Conservation (phyloP, 2,113 vertebrate genomes). For the Pontoporia blainvillei region DNA sequence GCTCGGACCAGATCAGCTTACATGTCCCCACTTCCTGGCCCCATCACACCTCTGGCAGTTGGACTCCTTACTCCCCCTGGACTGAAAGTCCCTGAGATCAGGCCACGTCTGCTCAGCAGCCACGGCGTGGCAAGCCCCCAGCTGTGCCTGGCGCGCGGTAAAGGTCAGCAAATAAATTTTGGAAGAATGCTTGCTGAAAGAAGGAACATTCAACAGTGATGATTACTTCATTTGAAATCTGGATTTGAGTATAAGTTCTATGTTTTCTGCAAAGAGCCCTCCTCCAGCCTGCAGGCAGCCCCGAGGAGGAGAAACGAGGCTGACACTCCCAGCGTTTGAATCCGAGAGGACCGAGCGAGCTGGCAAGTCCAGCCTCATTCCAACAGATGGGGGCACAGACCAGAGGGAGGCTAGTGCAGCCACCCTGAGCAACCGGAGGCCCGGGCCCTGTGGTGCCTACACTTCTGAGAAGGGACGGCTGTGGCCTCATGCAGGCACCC, state of each 20-base stretch:
- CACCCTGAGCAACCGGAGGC: rapidly evolving
- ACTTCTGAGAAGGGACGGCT: background rate
- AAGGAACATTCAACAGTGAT: background rate
- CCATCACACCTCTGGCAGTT: background rate
- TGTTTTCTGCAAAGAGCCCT: background rate
- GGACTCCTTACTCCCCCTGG: background rate
- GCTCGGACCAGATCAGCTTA: background rate
- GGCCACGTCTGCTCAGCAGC: background rate
- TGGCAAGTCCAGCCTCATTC: rapidly evolving
- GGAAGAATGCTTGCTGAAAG: rapidly evolving
- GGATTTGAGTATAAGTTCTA: background rate
- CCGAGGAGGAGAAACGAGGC: rapidly evolving
- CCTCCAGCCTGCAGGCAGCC: background rate
- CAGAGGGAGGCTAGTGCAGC: no score
- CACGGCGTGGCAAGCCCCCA: background rate
- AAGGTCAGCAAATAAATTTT: background rate
- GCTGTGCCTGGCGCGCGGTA: background rate
- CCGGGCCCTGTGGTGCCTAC: rapidly evolving
- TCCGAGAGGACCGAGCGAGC: rapidly evolving
- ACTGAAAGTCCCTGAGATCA: background rate
- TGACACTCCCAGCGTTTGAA: rapidly evolving
- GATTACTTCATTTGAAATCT: background rate
- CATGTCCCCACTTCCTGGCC: rapidly evolving
- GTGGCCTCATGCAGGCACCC: background rate
- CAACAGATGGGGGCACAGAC: background rate